Conservation (phyloP, 2,888 invertebrate species). For the Scaptomyza caliginosa region DNA sequence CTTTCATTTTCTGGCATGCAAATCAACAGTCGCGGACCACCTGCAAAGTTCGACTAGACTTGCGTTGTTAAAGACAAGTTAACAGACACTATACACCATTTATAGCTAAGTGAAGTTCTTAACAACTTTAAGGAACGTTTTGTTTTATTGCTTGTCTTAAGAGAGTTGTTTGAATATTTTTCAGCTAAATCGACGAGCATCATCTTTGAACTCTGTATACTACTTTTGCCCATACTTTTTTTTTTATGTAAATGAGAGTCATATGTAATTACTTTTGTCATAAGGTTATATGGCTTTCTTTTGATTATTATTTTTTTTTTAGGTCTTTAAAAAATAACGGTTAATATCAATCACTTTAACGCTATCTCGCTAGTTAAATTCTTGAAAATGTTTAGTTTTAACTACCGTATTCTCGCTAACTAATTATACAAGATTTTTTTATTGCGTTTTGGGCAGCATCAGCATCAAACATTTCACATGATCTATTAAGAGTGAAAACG, state of each 20-base stretch:
- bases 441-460: slow-evolving; percentile 1
- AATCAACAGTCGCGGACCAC: slow-evolving; percentile 63
- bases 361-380: neutral
- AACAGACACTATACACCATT: slow-evolving; percentile 11
- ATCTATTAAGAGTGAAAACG: slow-evolving; percentile 12
- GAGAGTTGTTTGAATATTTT: neutral
- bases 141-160: neutral
- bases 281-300: no score
- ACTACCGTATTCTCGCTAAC: slow-evolving; percentile 19
- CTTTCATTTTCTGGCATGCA: slow-evolving; percentile 43
- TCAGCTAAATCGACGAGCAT: neutral
- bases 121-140: neutral
- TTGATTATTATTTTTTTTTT: no score
- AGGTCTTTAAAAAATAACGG: neutral
- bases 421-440: slow-evolving; percentile 16
- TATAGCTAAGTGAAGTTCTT: slow-evolving; percentile 2
- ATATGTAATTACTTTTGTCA: no score
- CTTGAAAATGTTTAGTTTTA: neutral
- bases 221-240: no score
- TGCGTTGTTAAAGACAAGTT: slow-evolving; percentile 7
- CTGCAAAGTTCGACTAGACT: slow-evolving; percentile 33
- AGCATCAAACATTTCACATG: slow-evolving; percentile 10
- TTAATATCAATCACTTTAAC: neutral
- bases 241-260: no score
- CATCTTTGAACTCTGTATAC: no score